Base-by-base conservation (phyloP, 1,140 invertebrate genomes). In the Cotesia typhae region DNA sequence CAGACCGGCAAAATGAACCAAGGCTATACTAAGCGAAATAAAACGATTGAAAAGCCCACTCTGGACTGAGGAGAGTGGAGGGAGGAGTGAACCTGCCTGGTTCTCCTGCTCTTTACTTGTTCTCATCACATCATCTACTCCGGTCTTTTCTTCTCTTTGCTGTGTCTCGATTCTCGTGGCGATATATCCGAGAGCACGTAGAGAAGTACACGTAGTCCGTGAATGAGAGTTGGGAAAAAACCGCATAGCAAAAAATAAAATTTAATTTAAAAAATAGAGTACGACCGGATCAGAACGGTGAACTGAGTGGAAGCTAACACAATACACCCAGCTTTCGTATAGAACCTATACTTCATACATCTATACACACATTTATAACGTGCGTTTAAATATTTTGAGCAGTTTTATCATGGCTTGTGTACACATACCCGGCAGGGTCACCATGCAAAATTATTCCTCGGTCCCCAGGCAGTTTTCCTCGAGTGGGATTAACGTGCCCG, bases 21-120 rank as follows among this genome's bases (percentile, higher is more conserved):
- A 78, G 74, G 75, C 75, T 81, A 28, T 28, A 28, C 1, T 28
- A 82, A 82, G 80, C 75, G 77, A 83, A 82, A 79, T 78, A 82
- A 47, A 81, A 73, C 77, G 76, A 81, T 76, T 76, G 60, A 78
- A 78, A 77, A 79, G 77, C 71, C 75, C 69, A 47, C 41, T 72
- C 59, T 76, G 35, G 60, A 51, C 41, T 70, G 20, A 67, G 35
- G 55, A 65, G 67, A 70, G 67, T 14, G n/a, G 59, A 65, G 67
- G 65, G 67, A 9, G n/a, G 59, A 67, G 20, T 37, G 38, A 74
- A 65, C 55, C 55, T 60, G 35, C 71, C 66, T 14, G 10, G 41
- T 64, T 55, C n/a, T 28, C 28, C 28, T 61, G 28, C 35, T 52
- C 57, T 68, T 61, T 47, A 4, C 14, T 20, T 72, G 38, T 51